Percentiles rank a stretch among this genome's conserved stretches.
These are phyloP conservation scores for Centropus unirufus DNA, from an alignment of 2,113 vertebrate genomes.

Conservation along the genomic window DNA sequence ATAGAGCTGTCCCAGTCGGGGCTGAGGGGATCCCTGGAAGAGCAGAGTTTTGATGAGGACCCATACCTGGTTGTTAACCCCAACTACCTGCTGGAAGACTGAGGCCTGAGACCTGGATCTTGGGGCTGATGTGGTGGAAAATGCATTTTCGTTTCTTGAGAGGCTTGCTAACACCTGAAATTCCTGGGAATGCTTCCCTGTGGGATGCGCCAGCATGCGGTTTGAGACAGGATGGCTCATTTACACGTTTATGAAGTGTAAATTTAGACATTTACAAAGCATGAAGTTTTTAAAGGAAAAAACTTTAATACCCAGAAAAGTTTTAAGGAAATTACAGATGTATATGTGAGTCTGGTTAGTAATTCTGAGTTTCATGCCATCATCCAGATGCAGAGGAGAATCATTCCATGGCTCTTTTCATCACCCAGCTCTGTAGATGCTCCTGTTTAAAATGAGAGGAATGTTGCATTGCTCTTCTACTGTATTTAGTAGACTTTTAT, in stretches of 20 bases:
- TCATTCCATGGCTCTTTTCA: not conserved
- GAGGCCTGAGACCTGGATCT: not conserved
- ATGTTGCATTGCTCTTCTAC: not conserved
- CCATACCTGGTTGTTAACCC: constrained; percentile 94
- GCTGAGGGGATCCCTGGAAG: constrained; percentile 82
- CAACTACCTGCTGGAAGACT: constrained; percentile 95
- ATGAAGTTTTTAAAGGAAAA: too few relatives aligned
- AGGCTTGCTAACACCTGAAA: not conserved
- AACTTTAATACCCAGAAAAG: not conserved
- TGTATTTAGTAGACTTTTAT: not conserved
- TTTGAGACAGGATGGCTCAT: not conserved
- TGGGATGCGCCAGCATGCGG: not conserved
- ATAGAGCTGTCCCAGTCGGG: constrained; percentile 91
- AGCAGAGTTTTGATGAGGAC: constrained; percentile 80
- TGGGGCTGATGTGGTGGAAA: not conserved
- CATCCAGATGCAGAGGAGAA: not conserved
- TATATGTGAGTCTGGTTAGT: not conserved
- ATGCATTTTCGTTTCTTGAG: not conserved
- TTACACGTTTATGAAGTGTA: not conserved
- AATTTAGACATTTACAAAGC: too few relatives aligned
- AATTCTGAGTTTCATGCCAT: not conserved
- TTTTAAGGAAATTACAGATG: not conserved
- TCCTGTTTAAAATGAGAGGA: not conserved
- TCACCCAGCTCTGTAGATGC: not conserved
- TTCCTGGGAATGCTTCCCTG: not conserved